Evolutionary conservation across 2,113 vertebrate species (phyloP), one percentile per base, ranked within the genome.

Genomic region (Dicrurus megarhynchus): DNA sequence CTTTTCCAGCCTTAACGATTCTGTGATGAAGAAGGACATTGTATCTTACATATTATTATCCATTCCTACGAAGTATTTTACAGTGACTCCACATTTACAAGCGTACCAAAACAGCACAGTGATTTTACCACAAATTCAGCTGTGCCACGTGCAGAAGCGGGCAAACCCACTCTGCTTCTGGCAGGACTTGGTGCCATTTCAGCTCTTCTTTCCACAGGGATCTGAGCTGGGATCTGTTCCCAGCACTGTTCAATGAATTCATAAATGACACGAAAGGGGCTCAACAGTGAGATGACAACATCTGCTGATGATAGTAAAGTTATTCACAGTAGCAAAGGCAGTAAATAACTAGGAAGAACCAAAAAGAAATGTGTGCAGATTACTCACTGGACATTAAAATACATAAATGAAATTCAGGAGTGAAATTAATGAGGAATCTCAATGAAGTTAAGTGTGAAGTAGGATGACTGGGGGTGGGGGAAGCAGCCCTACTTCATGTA

Each of bases 191-290:
- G 74, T 87, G 49, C 65, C 20, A 41, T 76, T 81, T 87, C 80
- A 94, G 61, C 59, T 74, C 70, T 67, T 93, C 88, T 50, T 84
- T 75, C 81, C 52, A 84, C 6, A 2, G 57, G 37, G 91, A 94
- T 87, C 55, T 61, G n/a, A 32, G 73, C 90, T 94, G 92, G 92
- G 90, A 95, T 93, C 87, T 47, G 93, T 60, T 96, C 89, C 96
- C 93, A 94, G 76, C 49, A 32, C 53, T 15, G 12, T 44, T 94
- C 93, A 85, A 6, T 16, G 53, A 95, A 87, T 87, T 93, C 74
- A 60, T 63, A 84, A 94, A 55, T 37, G 78, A 94, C 74, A 90
- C 37, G 69, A 68, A 91, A 96, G 89, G 81, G 90, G 74, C 74
- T 97, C 90, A 89, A 44, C 61, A 78, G 64, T 28, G 81, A 95